These are phyloP conservation scores for Dendrophyllia cribrosa DNA, from an alignment of 64 coral and sea anemone species.

Conservation along the genomic window DNA sequence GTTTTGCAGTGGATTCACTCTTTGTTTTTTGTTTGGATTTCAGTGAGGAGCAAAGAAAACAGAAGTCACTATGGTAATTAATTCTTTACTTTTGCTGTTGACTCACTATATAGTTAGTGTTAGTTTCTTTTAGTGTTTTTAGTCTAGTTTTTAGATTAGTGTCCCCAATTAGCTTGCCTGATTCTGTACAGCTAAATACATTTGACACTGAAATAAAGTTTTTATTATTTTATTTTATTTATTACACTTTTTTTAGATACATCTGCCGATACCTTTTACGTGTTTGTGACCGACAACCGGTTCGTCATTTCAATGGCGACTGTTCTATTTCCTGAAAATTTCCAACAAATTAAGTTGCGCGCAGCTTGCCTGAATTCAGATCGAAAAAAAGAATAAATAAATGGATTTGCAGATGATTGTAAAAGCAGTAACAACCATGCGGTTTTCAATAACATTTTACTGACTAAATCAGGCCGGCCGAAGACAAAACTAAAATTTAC, in stretches of 20 bases:
- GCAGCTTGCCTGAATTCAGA: constrained; percentile 60
- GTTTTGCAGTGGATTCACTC: no score
- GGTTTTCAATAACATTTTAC: constrained; percentile 1
- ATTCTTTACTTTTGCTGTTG: no score
- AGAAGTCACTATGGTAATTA: no score
- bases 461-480: neutral
- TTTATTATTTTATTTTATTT: no score
- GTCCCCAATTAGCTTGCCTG: no score
- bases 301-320: neutral
- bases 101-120: no score
- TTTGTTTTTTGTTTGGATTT: no score
- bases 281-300: neutral
- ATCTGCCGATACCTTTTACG: neutral
- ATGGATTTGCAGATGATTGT: constrained; percentile 63
- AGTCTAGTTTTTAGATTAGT: no score
- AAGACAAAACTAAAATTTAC: constrained; percentile 18
- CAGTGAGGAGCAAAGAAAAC: no score
- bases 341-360: neutral
- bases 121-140: no score
- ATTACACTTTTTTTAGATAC: neutral
- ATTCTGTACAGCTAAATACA: no score
- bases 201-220: no score
- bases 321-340: neutral
- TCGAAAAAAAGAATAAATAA: constrained; percentile 52
- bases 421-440: constrained; percentile 21